Evolutionary conservation across 2,888 invertebrate species (phyloP).

Genomic region (Microplitis deprimator): DNA sequence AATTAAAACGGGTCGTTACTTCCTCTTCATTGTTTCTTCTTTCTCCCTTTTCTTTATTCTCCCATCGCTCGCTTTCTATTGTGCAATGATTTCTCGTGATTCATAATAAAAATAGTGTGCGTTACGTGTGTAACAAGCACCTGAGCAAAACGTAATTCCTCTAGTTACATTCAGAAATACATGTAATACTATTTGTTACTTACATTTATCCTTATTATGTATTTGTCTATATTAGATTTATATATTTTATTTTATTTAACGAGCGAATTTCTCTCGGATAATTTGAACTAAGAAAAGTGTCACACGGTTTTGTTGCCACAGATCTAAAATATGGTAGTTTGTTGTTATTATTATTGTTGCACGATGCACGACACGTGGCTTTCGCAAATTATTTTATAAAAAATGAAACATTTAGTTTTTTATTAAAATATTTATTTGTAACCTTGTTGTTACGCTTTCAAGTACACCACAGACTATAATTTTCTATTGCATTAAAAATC

Average conservation of each 20-base stretch:
- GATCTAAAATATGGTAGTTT: neutral
- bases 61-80: conserved; percentile 52
- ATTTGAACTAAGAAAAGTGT: neutral
- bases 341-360: neutral
- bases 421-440: neutral
- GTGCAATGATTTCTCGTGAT: conserved; percentile 53
- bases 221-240: conserved; percentile 3
- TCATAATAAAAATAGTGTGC: conserved; percentile 49
- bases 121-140: conserved; percentile 47
- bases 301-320: neutral
- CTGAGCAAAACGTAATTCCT: conserved; percentile 20
- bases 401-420: neutral
- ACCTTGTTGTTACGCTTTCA: neutral
- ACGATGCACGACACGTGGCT: neutral
- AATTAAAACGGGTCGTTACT: conserved; percentile 45
- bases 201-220: conserved; percentile 16
- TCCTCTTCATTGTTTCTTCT: conserved; percentile 51
- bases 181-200: neutral
- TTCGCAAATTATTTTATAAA: neutral
- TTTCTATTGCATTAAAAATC: neutral
- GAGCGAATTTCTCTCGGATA: neutral
- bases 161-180: conserved; percentile 13
- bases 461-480: neutral
- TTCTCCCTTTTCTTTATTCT: conserved; percentile 46
- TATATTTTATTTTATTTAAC: neutral